These are phyloP conservation scores for Callaeas wilsoni DNA, from an alignment of 2,113 vertebrate genomes.

Conservation along the genomic window DNA sequence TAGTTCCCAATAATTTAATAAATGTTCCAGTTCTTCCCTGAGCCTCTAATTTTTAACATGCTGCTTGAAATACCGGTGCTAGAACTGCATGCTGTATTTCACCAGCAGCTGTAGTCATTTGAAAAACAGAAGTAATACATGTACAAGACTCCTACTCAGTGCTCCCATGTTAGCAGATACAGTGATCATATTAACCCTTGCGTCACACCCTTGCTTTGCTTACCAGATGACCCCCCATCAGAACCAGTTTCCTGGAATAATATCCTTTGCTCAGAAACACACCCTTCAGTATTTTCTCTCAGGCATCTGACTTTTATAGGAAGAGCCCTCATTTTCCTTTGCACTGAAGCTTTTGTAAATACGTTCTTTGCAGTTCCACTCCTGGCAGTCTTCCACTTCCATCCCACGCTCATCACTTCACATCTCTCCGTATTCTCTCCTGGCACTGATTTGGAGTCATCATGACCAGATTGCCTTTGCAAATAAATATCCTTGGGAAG, in stretches of 20 bases:
- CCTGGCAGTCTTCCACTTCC: conserved; percentile 52
- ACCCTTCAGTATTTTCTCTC: not conserved
- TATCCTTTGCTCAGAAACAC: not conserved
- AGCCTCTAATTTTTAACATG: not conserved
- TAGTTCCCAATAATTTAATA: not conserved
- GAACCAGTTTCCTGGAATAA: not conserved
- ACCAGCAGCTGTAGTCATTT: not conserved
- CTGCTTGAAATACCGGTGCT: not conserved
- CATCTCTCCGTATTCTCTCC: not conserved
- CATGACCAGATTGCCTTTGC: conserved; percentile 22
- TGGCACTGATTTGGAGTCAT: conserved; percentile 5
- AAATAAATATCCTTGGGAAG: conserved; percentile 10
- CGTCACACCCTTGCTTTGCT: not conserved
- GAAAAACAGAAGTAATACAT: not conserved
- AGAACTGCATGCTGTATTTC: not conserved
- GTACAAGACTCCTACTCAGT: not conserved
- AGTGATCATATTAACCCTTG: not conserved
- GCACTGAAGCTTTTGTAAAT: conserved; percentile 17
- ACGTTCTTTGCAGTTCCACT: conserved; percentile 21
- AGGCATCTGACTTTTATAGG: not conserved
- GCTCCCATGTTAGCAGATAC: not conserved
- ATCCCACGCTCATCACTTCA: conserved; percentile 40
- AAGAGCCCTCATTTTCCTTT: conserved; percentile 18
- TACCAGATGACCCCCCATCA: not conserved
- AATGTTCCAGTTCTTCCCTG: not conserved